Base-by-base conservation (phyloP, 2,113 vertebrate genomes). In the Quiscalus mexicanus region DNA sequence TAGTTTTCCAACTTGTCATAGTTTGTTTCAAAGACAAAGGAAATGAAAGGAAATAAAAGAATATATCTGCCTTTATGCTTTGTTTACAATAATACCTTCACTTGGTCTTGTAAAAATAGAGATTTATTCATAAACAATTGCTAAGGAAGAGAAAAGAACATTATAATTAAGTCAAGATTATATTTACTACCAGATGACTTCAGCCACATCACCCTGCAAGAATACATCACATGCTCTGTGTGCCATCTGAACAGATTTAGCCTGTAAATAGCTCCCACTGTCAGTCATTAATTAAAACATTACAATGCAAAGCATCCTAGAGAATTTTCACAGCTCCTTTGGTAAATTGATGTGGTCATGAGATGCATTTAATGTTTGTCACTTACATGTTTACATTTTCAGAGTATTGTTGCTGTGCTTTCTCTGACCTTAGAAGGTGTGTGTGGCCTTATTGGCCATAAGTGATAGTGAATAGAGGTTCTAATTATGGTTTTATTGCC, bases 151-250 rank as follows among this genome's bases (percentile, higher is more conserved):
- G 60, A 69, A 73, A 77, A 62, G 21, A 35, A 64, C 23, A 23
- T 73, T 70, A 22, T 39, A 84, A 69, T 88, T 67, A 87, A 87
- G 28, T 92, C 58, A 87, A 83, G 62, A 62, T 91, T 73, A 12
- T 90, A 67, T 93, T 90, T 95, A 74, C 71, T 63, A 47, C 33
- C 58, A 56, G 20, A 59, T 91, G 55, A 91, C 67, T 94, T 94
- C 55, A 94, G 82, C 82, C 42, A 31, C 59, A 87, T 65, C 63
- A 69, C 49, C 37, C 74, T 83, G 78, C 59, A 93, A 63, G 92
- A 91, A 59, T 25, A 59, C 18, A 30, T 87, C 62, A 59, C 59
- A 53, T 86, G 44, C 15, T 85, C 50, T 86, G 31, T 84, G 55
- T 6, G 7, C 35, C 75, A 84, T 76, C 74, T 62, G 58, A 88